These are phyloP conservation scores for Pogonophryne albipinna DNA, from an alignment of 2,797 vertebrate genomes.

Conservation along the genomic window DNA sequence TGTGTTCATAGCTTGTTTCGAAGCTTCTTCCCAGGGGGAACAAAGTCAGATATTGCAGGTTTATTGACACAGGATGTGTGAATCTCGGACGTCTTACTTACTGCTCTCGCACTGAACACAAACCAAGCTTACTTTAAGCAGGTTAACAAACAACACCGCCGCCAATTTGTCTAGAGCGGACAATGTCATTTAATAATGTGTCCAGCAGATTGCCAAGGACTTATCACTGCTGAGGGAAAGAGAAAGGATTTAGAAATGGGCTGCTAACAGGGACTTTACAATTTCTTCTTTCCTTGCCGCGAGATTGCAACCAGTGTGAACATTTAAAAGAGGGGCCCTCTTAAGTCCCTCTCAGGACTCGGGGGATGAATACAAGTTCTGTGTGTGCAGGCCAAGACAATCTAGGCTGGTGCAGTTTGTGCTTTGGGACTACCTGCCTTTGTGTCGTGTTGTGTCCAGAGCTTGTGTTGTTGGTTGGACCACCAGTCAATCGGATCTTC, in stretches of 20 bases:
- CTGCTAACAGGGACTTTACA: slow-evolving; percentile 5
- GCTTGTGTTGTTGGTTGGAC: slow-evolving; percentile 41
- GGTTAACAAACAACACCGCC: slow-evolving; percentile 2
- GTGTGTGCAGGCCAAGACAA: slow-evolving; percentile 40
- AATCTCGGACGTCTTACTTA: neutral
- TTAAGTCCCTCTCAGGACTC: slow-evolving; percentile 29
- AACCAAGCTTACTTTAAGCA: neutral
- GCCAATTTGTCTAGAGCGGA: neutral
- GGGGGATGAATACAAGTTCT: slow-evolving; percentile 46
- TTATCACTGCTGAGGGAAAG: neutral
- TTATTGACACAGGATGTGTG: neutral
- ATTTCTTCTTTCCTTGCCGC: neutral
- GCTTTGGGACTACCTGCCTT: slow-evolving; percentile 46
- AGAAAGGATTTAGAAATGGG: neutral
- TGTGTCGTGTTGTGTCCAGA: slow-evolving; percentile 41
- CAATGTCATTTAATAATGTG: neutral
- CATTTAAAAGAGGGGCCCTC: slow-evolving; percentile 21
- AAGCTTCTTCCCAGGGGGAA: neutral
- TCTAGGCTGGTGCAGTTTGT: slow-evolving; percentile 16
- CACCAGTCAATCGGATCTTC: slow-evolving; percentile 46
- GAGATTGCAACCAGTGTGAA: slow-evolving; percentile 38
- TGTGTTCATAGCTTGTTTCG: neutral
- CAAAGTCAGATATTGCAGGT: neutral
- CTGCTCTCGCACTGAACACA: neutral
- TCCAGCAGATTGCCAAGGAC: neutral